These are phyloP conservation scores for Paramormyrops hopkinsi DNA, from an alignment of 2,797 vertebrate species.

Conservation along the genomic window DNA sequence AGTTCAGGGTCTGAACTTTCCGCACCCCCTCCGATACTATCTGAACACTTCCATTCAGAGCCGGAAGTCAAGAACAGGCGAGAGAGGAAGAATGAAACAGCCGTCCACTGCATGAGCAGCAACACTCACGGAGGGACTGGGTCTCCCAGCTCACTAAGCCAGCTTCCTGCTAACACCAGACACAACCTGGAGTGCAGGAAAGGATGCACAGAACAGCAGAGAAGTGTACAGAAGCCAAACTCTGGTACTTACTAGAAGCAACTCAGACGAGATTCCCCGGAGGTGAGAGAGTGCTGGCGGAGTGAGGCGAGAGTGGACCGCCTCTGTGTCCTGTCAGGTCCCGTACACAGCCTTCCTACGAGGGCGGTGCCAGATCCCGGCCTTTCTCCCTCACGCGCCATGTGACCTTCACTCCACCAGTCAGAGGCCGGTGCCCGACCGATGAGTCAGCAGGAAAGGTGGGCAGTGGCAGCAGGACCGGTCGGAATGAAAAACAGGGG, in stretches of 20 bases:
- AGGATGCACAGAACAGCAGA: background rate
- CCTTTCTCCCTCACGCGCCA: background rate
- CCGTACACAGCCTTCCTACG: background rate
- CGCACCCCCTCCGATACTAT: background rate
- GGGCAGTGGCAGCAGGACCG: background rate
- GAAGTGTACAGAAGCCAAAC: background rate
- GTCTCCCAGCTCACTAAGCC: background rate
- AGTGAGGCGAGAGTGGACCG: background rate
- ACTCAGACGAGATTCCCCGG: background rate
- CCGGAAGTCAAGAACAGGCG: background rate
- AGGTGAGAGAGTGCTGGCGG: background rate
- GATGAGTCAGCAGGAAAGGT: background rate
- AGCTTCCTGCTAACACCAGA: background rate
- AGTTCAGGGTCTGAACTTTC: background rate
- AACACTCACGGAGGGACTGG: background rate
- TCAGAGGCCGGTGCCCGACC: background rate
- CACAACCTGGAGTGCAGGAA: background rate
- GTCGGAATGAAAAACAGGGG: background rate
- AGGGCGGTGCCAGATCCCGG: background rate
- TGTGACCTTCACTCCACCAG: conserved; percentile 10
- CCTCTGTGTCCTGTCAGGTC: background rate
- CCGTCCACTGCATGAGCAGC: background rate
- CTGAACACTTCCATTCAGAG: background rate
- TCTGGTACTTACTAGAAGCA: background rate
- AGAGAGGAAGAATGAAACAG: background rate